phyloP scores from a whole-genome alignment of 2,888 invertebrate species.

The Rotaria macrura region DNA sequence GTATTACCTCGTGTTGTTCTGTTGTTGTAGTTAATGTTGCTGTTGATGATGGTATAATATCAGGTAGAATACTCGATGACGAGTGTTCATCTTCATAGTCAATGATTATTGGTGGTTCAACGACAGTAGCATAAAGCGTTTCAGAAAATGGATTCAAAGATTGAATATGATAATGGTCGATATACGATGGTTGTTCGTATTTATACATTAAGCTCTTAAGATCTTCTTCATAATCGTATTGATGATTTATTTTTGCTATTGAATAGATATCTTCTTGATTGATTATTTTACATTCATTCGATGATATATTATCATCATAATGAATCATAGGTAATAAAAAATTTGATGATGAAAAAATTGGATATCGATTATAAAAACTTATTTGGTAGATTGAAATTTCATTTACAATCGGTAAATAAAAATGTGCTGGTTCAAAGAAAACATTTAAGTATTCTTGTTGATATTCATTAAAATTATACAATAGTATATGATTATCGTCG shows the following conservation, averaged over 20 bases:
- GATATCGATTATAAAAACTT: neutral
- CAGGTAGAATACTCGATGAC: neutral
- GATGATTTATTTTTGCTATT: neutral
- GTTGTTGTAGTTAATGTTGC: neutral
- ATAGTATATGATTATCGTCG: neutral
- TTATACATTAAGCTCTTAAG: neutral
- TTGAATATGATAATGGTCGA: conserved; percentile 8
- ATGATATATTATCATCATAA: neutral
- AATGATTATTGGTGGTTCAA: neutral
- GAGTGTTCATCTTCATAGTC: neutral
- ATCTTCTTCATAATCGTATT: neutral
- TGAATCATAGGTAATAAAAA: neutral
- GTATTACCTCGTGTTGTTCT: neutral
- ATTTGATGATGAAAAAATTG: neutral
- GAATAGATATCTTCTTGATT: neutral
- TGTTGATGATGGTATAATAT: neutral
- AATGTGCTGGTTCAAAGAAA: neutral
- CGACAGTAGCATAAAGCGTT: neutral
- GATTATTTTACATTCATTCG: neutral
- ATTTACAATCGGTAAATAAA: neutral
- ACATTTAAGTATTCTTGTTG: neutral
- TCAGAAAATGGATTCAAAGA: neutral
- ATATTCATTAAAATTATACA: neutral
- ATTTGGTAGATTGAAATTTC: neutral
- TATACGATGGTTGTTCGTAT: neutral